These are phyloP conservation scores for Piprites chloris DNA, from an alignment of 2,113 vertebrate genomes.

Conservation along the genomic window DNA sequence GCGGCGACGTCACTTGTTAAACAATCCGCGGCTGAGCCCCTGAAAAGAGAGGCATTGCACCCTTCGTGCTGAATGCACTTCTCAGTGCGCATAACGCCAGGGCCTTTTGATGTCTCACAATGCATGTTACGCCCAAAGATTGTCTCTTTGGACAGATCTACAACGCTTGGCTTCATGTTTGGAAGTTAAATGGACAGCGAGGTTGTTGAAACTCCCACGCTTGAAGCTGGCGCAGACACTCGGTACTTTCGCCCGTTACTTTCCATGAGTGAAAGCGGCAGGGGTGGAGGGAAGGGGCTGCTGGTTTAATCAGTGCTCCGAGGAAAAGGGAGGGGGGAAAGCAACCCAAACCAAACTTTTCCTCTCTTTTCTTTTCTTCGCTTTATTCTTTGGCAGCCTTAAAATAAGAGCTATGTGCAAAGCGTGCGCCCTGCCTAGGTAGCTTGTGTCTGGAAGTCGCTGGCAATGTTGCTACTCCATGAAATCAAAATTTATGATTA, in stretches of 20 bases:
- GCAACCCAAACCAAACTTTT: not conserved
- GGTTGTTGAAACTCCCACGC: slow-evolving; percentile 75
- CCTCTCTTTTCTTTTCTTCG: slow-evolving; percentile 4
- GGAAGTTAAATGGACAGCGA: slow-evolving; percentile 75
- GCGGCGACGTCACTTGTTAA: slow-evolving; percentile 44
- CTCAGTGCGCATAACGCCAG: slow-evolving; percentile 66
- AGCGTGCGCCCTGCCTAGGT: slow-evolving; percentile 50
- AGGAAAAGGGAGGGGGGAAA: not conserved
- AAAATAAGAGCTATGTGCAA: slow-evolving; percentile 37
- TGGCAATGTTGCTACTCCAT: slow-evolving; percentile 70
- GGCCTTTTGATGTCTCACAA: slow-evolving; percentile 78
- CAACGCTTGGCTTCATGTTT: slow-evolving; percentile 79
- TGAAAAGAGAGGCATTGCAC: slow-evolving; percentile 67
- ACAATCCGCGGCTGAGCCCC: slow-evolving; percentile 62
- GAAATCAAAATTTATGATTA: slow-evolving; percentile 84
- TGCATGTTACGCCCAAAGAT: slow-evolving; percentile 76
- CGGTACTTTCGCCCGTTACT: not conserved
- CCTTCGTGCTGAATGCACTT: slow-evolving; percentile 69
- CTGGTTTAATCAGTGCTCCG: not conserved
- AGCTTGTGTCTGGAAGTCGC: slow-evolving; percentile 49
- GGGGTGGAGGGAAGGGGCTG: not conserved
- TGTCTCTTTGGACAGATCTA: slow-evolving; percentile 81
- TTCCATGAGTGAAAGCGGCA: not conserved
- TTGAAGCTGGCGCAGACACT: slow-evolving; percentile 38
- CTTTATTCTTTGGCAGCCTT: slow-evolving; percentile 36